These are phyloP conservation scores for Istiophorus platypterus DNA, from an alignment of 2,113 vertebrate genomes.

Conservation along the genomic window DNA sequence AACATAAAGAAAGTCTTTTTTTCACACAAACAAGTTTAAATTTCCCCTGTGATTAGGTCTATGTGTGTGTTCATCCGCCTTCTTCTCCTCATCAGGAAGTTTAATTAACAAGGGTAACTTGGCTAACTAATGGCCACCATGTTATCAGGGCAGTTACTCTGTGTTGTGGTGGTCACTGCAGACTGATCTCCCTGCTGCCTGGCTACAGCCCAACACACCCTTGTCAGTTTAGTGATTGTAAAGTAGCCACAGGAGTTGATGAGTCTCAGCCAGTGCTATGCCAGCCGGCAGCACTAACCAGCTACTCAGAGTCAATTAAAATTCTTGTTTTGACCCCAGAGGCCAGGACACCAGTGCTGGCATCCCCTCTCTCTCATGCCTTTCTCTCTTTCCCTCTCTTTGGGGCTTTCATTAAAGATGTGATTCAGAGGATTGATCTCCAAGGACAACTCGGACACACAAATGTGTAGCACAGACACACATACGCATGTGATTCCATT, in stretches of 20 bases:
- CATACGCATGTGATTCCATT: slow-evolving; percentile 43
- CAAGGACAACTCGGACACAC: slow-evolving; percentile 75
- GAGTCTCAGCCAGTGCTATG: slow-evolving; percentile 22
- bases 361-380: slow-evolving; percentile 4
- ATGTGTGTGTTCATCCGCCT: slow-evolving; percentile 1
- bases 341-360: slow-evolving; percentile 57
- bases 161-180: slow-evolving; percentile 23
- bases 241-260: slow-evolving; percentile 83
- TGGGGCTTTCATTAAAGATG: slow-evolving; percentile 78
- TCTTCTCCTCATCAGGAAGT: neutral
- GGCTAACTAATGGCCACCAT: slow-evolving; percentile 16
- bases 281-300: slow-evolving; percentile 69
- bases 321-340: slow-evolving; percentile 69
- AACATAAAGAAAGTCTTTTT: slow-evolving; percentile 8
- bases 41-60: slow-evolving; percentile 8
- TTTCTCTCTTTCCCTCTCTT: slow-evolving; percentile 44
- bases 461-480: slow-evolving; percentile 48
- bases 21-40: neutral
- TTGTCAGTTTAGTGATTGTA: slow-evolving; percentile 76
- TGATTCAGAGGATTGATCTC: slow-evolving; percentile 76
- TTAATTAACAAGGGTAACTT: neutral
- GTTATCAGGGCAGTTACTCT: slow-evolving; percentile 25
- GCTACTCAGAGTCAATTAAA: slow-evolving; percentile 82
- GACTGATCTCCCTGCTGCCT: slow-evolving; percentile 65
- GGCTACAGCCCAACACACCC: slow-evolving; percentile 47